phyloP scores from a whole-genome alignment of 2,113 vertebrate genomes.

The Chamaetylas fuelleborni region DNA sequence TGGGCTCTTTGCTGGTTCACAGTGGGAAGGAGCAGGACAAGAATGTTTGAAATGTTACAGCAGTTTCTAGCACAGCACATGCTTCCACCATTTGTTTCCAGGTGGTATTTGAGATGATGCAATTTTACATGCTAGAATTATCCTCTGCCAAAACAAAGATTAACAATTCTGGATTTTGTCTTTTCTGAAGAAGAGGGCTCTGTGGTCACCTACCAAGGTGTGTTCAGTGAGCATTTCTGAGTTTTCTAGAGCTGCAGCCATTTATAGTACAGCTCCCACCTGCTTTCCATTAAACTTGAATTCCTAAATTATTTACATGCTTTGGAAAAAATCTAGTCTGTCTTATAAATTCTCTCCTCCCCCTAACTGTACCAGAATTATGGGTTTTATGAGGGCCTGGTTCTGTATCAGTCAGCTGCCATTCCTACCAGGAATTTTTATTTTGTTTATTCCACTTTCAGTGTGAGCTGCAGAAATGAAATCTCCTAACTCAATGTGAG shows the following conservation, averaged over 20 bases:
- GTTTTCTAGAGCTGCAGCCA: not conserved
- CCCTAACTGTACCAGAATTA: not conserved
- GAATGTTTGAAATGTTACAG: not conserved
- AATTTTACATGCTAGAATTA: not conserved
- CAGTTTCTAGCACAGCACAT: not conserved
- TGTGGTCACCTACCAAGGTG: not conserved
- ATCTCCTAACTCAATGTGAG: not conserved
- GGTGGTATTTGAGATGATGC: not conserved
- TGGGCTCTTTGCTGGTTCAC: not conserved
- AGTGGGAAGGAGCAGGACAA: not conserved
- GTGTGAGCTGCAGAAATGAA: not conserved
- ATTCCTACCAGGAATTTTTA: not conserved
- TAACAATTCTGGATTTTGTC: not conserved
- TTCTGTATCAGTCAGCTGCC: not conserved
- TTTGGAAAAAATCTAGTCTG: not conserved
- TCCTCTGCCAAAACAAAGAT: not conserved
- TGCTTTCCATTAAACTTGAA: not conserved
- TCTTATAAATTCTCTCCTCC: not conserved
- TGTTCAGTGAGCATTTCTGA: not conserved
- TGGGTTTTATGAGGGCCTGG: not conserved
- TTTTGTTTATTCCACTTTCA: not conserved
- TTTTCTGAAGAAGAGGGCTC: not conserved
- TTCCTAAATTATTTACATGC: not conserved
- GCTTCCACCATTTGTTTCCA: not conserved
- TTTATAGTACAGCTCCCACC: not conserved